Base-by-base conservation (phyloP, 1,140 invertebrate genomes). In the Belonocnema kinseyi region DNA sequence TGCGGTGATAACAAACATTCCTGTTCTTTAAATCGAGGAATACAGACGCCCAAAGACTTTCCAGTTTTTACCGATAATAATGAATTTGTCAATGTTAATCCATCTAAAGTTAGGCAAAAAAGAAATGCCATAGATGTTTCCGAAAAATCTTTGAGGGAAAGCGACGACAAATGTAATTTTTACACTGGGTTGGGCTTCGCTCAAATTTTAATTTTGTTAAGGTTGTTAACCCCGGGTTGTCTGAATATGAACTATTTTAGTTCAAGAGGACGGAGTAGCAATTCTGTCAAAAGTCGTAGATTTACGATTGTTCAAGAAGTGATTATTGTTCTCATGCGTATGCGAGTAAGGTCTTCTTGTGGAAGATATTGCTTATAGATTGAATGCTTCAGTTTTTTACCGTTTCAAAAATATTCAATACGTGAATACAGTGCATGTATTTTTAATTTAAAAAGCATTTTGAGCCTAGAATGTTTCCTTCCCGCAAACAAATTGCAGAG, bases 391-490 rank as follows among this genome's bases (percentile, higher is more conserved):
- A 8, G 52, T 50, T 40, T 73, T n/a, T 52, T 14, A 19, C 21
- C n/a, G 21, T 80, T 7, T 66, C 73, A n/a, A 75, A 77, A 73
- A 82, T 58, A 17, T 21, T 74, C 14, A 77, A 72, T 50, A 77
- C 56, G 17, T 78, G 76, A 74, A 78, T 80, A 52, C 54, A 80
- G 10, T 76, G 76, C 72, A 74, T 83, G 52, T 76, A 66, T 46
- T 56, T 80, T 52, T 51, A 83, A 77, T 82, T 79, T 51, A 75
- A 61, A 56, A 50, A 14, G 3, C 33, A 77, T 33, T 73, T 76
- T 50, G 66, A 80, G 8, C 72, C 77, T 74, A 66, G 46, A 26
- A 83, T 81, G 75, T 81, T 81, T 52, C 77, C 77, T 11, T 72
- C 75, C 50, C 78, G 72, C 16, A 46, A 80, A 75, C 33, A 61